A percentile compares a stretch with the other conserved stretches of the same genome.
Conservation (phyloP, 2,113 vertebrate species). For the Cinclus cinclus region DNA sequence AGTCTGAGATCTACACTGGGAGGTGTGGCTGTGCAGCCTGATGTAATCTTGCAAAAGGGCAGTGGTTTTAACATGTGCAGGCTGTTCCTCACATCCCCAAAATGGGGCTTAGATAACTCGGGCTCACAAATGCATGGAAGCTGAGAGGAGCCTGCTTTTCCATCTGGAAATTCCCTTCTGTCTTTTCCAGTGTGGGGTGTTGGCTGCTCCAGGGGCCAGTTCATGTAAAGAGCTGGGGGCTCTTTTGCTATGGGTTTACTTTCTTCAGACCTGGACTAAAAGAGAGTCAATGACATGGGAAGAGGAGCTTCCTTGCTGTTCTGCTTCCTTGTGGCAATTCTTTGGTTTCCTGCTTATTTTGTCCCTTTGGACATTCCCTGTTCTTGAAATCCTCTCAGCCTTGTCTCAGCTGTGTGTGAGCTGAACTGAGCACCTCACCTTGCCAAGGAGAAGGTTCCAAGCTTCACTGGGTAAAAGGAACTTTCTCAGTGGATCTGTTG, state of each 20-base stretch:
- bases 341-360: neutral
- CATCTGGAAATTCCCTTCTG: neutral
- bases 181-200: neutral
- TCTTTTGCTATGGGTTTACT: neutral
- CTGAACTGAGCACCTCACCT: neutral
- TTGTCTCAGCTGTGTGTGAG: neutral
- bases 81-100: neutral
- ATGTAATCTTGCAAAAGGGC: neutral
- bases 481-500: neutral
- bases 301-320: neutral
- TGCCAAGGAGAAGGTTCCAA: neutral
- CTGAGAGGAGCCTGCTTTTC: neutral
- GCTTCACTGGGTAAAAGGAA: neutral
- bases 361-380: neutral
- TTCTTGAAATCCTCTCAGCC: neutral
- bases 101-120: neutral
- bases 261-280: neutral
- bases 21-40: neutral
- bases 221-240: neutral
- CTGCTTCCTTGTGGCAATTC: neutral
- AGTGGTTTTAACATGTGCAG: neutral
- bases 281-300: neutral
- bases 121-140: neutral
- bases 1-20: neutral
- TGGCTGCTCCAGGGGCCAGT: neutral